Evolutionary conservation across 1,140 invertebrate genomes (phyloP).

Genomic region (Drosophila lowei): DNA sequence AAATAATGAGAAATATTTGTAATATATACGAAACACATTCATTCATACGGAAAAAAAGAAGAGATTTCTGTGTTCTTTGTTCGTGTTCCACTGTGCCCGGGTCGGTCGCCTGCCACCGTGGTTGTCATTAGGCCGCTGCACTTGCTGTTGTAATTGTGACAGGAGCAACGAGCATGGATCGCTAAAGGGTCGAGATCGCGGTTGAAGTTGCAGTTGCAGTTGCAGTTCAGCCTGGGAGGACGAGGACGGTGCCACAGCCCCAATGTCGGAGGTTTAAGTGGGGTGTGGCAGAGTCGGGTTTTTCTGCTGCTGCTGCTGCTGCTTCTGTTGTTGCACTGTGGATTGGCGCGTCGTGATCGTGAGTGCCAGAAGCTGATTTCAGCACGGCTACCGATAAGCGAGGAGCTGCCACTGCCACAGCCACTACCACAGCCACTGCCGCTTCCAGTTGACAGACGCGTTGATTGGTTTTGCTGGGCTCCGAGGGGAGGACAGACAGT

Average conservation of each 20-base stretch:
- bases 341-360: slow-evolving; percentile 64
- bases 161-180: slow-evolving; percentile 79
- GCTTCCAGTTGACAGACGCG: slow-evolving; percentile 72
- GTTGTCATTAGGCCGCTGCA: slow-evolving; percentile 78
- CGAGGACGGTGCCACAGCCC: not conserved
- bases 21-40: too few species aligned
- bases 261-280: not conserved
- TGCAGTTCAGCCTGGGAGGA: not conserved
- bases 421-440: slow-evolving; percentile 10
- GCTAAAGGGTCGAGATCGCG: slow-evolving; percentile 62
- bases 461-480: slow-evolving; percentile 79
- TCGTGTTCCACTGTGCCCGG: not conserved
- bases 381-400: slow-evolving; percentile 78
- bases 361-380: slow-evolving; percentile 82
- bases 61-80: too few species aligned
- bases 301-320: slow-evolving; percentile 10
- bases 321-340: slow-evolving; percentile 17
- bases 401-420: slow-evolving; percentile 9
- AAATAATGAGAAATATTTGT: too few species aligned
- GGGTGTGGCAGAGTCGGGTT: not conserved
- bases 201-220: slow-evolving; percentile 11
- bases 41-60: too few species aligned
- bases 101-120: slow-evolving; percentile 47
- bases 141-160: slow-evolving; percentile 80
- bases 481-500: slow-evolving; percentile 10